Percentiles rank a stretch among this genome's conserved stretches.
Evolutionary conservation across 2,113 vertebrate species (phyloP).

Genomic region (Tonatia bakeri): DNA sequence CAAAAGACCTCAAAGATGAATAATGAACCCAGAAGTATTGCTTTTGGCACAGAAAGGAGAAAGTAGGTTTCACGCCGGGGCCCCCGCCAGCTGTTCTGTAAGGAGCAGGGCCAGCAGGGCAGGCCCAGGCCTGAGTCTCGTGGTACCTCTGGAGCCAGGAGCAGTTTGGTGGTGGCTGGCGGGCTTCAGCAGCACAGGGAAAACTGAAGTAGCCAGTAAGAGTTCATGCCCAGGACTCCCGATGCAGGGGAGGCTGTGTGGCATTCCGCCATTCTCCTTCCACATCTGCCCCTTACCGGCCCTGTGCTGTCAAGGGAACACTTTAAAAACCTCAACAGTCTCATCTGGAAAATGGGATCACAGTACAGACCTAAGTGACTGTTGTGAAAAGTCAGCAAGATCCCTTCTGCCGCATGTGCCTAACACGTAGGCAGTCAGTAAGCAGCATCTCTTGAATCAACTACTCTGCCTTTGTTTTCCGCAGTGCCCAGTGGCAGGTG

Average conservation of each 20-base stretch:
- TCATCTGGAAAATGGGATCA: not conserved
- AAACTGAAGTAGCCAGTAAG: not conserved
- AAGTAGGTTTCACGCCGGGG: not conserved
- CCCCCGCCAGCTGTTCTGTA: not conserved
- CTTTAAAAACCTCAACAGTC: not conserved
- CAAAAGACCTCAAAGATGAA: not conserved
- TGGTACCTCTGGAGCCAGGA: too few species aligned
- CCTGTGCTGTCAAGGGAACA: not conserved
- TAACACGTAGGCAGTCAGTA: not conserved
- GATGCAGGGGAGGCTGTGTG: accelerated
- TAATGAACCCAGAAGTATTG: not conserved
- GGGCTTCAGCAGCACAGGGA: not conserved
- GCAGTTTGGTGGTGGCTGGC: accelerated
- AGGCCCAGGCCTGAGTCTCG: accelerated
- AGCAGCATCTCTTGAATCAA: not conserved
- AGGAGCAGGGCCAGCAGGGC: too few species aligned
- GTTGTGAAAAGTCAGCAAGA: not conserved
- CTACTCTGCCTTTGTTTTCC: not conserved
- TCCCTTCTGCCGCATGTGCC: not conserved
- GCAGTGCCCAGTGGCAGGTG: not conserved
- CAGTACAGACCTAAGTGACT: not conserved
- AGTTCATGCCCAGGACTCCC: accelerated
- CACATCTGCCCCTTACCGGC: not conserved
- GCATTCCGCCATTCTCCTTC: not conserved
- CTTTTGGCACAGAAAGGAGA: not conserved